Conservation (phyloP, 2,888 invertebrate genomes). For the Eristalis intricaria region DNA sequence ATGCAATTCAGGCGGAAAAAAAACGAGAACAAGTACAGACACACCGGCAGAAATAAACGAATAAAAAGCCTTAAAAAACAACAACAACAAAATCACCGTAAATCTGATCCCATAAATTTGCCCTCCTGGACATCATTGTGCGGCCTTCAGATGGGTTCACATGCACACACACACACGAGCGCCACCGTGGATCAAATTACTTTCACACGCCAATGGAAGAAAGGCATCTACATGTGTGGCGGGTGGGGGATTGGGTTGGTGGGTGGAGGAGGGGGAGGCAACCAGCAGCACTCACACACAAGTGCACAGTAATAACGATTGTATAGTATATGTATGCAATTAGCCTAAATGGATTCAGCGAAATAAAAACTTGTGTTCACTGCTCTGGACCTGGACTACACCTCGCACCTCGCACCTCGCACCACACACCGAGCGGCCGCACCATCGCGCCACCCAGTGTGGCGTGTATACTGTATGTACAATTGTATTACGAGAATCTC, state of each 20-base stretch:
- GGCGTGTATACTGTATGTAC: slow-evolving; percentile 3
- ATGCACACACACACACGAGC: slow-evolving; percentile 45
- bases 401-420: too few species aligned
- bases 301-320: slow-evolving; percentile 27
- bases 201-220: slow-evolving; percentile 55
- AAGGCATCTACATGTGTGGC: background rate
- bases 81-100: slow-evolving; percentile 34
- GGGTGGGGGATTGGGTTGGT: background rate
- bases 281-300: slow-evolving; percentile 17
- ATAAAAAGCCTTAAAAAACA: slow-evolving; percentile 18
- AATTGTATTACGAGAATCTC: slow-evolving; percentile 60
- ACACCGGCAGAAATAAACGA: background rate
- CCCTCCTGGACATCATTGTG: slow-evolving; percentile 44
- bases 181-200: slow-evolving; percentile 61
- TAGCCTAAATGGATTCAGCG: slow-evolving; percentile 69
- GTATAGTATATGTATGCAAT: slow-evolving; percentile 55
- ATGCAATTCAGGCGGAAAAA: slow-evolving; percentile 60
- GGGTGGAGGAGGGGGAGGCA: background rate
- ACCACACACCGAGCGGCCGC: background rate
- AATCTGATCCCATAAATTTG: slow-evolving; percentile 63
- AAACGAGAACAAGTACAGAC: background rate
- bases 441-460: background rate
- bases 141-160: background rate
- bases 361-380: slow-evolving; percentile 66
- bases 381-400: slow-evolving; percentile 17